phyloP scores from a whole-genome alignment of 2,888 invertebrate species.

The Taphrorychus bicolor region DNA sequence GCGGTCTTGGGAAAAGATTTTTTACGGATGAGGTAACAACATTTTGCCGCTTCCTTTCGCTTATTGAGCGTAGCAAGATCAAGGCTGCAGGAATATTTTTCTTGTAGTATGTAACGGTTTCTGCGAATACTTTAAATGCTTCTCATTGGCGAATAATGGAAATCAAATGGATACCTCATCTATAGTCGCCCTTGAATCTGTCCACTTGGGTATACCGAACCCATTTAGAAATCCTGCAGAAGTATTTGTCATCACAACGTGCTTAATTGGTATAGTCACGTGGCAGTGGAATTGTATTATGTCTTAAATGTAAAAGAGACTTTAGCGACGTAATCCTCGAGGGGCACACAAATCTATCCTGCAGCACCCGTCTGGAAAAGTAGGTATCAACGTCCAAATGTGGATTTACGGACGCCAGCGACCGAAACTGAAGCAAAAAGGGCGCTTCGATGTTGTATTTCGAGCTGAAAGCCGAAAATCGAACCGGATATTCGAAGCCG shows the following conservation, averaged over 20 bases:
- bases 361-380: constrained; percentile 23
- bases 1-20: constrained; percentile 16
- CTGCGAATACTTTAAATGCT: too few relatives aligned
- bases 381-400: constrained; percentile 34
- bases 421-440: constrained; percentile 10
- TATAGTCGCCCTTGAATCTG: background rate
- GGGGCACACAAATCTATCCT: constrained; percentile 32
- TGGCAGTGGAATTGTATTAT: too few relatives aligned
- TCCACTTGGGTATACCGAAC: too few relatives aligned
- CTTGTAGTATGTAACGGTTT: too few relatives aligned
- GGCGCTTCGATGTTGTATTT: constrained; percentile 24
- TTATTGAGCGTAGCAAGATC: too few relatives aligned
- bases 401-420: constrained; percentile 28
- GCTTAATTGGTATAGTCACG: background rate
- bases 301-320: constrained; percentile 7
- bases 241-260: background rate
- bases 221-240: too few relatives aligned
- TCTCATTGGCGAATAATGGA: background rate
- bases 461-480: constrained; percentile 31
- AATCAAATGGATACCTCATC: background rate
- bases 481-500: constrained; percentile 52
- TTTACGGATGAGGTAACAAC: constrained; percentile 12
- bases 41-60: too few relatives aligned
- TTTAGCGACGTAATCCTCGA: constrained; percentile 18
- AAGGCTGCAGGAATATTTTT: constrained; percentile 15